Evolutionary conservation across 2,888 invertebrate genomes (phyloP), one percentile per base, ranked within the genome.

Genomic region (Ectemnius continuus): DNA sequence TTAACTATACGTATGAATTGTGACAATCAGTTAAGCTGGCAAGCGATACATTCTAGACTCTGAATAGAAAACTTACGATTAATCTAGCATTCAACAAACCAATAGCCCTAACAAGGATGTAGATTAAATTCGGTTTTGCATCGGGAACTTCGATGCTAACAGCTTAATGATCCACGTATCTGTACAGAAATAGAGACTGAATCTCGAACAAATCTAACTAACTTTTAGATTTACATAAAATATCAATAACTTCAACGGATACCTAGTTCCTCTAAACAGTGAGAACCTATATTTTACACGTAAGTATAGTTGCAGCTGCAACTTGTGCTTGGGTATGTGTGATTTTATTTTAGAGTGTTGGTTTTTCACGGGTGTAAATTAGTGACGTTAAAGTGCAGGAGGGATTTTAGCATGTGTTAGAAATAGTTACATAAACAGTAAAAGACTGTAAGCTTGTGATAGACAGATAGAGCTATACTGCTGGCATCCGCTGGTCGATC

Each of bases 401-500:
- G 18, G 61, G 68, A 59, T 47, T n/a, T 65, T 52, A 62, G 60
- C 62, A 63, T 60, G 45, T 58, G 59, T 57, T 63, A 59, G 58
- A 71, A 61, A 60, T 72, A 71, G 68, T 65, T 16, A 62, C 78
- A 80, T 58, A 61, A 75, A 84, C 56, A 75, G 74, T 77, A 77
- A 64, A 76, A 61, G 73, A 62, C 68, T 70, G 78, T 75, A 75
- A 84, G 80, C 80, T 36, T 36, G 83, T 83, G 85, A 86, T 85
- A 86, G 85, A 86, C 81, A 82, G 83, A 86, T 83, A 87, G 84
- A 85, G 83, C 85, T 84, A 84, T 79, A 36, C 36, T 71, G 80
- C 75, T 84, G 75, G 83, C 81, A 80, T 80, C 83, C 76, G 75
- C 77, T 72, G 66, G 65, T 78, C 80, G 67, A 56, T 75, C 67